Evolutionary conservation across 2,888 invertebrate genomes (phyloP).

Genomic region (Magallana nippona): DNA sequence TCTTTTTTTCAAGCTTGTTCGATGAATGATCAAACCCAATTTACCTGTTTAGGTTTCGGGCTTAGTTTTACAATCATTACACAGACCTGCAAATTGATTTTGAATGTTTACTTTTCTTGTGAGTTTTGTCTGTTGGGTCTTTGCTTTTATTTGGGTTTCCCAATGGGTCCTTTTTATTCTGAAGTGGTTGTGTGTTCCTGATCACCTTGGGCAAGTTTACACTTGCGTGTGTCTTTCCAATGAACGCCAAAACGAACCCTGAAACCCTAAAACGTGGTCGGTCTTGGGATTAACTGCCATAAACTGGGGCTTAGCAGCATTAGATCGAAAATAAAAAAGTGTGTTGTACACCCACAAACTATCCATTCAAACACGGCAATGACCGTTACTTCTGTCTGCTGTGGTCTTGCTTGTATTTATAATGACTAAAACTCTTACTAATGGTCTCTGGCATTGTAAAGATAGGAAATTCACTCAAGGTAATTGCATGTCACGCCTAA

Average conservation of each 20-base stretch:
- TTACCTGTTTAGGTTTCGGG: not conserved
- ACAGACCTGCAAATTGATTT: slow-evolving; percentile 24
- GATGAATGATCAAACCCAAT: not conserved
- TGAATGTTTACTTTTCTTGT: slow-evolving; percentile 20
- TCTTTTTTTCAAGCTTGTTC: not conserved
- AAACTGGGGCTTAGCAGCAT: slow-evolving; percentile 7
- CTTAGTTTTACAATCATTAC: not conserved
- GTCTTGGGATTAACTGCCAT: slow-evolving; percentile 4
- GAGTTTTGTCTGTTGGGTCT: not conserved
- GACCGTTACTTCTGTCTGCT: not conserved
- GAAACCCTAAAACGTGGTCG: not conserved
- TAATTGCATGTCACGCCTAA: slow-evolving; percentile 26
- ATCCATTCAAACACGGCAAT: not conserved
- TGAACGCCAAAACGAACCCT: not conserved
- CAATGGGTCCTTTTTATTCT: not conserved
- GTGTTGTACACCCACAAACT: slow-evolving; percentile 3
- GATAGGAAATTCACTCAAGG: slow-evolving; percentile 26
- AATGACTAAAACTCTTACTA: slow-evolving; percentile 30
- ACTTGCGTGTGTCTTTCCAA: not conserved
- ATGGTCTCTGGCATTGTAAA: slow-evolving; percentile 30
- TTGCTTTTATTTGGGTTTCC: slow-evolving; percentile 14
- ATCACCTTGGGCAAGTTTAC: slow-evolving; percentile 32
- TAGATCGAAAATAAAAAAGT: not conserved
- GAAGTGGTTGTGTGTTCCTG: slow-evolving; percentile 22
- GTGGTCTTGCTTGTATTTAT: not conserved